Percentiles rank a stretch among this genome's conserved stretches.
phyloP scores from a whole-genome alignment of 64 coral and sea anemone genomes.

The Montipora capricornis region DNA sequence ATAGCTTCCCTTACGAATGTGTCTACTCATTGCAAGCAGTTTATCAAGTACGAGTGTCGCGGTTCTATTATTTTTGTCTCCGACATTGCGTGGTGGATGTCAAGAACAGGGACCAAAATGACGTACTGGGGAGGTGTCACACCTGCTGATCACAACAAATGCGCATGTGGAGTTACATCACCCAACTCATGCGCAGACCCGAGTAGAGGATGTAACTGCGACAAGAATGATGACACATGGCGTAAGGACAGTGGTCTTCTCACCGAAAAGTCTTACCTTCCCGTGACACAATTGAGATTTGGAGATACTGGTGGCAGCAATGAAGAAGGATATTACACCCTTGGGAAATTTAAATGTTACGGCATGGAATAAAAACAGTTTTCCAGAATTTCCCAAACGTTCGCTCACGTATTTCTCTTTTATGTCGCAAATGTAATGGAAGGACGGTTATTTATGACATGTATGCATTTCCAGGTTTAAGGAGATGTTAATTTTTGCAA shows the following conservation, averaged over 20 bases:
- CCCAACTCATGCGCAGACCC: background rate
- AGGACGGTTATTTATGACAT: no score
- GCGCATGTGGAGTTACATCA: background rate
- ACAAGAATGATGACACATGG: background rate
- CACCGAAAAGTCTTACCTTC: background rate
- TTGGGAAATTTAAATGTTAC: slow-evolving; percentile 21
- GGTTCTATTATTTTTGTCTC: no score
- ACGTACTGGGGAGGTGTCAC: slow-evolving; percentile 57
- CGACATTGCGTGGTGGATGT: slow-evolving; percentile 29
- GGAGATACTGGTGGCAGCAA: background rate
- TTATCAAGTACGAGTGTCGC: background rate
- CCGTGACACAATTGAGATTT: background rate
- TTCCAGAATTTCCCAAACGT: no score
- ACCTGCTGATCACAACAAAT: background rate
- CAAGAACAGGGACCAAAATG: slow-evolving; percentile 10
- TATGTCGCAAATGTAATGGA: no score
- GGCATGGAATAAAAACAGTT: background rate
- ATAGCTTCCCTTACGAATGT: background rate
- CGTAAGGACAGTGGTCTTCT: background rate
- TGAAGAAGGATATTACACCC: slow-evolving; percentile 11
- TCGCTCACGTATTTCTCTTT: no score
- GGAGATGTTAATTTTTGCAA: no score
- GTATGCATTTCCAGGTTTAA: no score
- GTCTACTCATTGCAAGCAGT: background rate
- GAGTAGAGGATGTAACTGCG: slow-evolving; percentile 37